Percentiles rank a stretch among this genome's conserved stretches.
These are phyloP conservation scores for Erpornis zantholeuca DNA, from an alignment of 2,113 vertebrate genomes.

Conservation along the genomic window DNA sequence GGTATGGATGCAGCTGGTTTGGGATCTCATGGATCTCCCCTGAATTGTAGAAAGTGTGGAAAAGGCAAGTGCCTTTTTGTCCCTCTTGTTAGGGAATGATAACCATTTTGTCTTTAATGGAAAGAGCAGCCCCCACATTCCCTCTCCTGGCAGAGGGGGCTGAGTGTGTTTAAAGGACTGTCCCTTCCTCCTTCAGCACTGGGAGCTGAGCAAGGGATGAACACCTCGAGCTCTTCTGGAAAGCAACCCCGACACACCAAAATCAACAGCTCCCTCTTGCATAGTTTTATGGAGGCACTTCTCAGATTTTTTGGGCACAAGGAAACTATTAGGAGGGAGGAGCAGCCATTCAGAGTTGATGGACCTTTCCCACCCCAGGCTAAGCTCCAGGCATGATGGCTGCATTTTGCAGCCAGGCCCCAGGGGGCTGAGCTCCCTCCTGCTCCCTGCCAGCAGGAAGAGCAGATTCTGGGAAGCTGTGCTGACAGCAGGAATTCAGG, in stretches of 20 bases:
- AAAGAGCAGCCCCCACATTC: not conserved
- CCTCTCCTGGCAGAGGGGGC: not conserved
- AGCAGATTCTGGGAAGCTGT: not conserved
- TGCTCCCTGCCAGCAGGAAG: not conserved
- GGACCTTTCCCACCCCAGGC: fast-evolving
- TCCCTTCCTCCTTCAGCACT: not conserved
- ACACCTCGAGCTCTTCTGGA: not conserved
- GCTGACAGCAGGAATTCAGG: not conserved
- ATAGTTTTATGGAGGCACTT: not conserved
- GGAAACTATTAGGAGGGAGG: not conserved
- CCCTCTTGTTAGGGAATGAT: not conserved
- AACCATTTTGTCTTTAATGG: not conserved
- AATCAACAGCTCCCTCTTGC: not conserved
- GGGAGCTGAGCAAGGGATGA: fast-evolving
- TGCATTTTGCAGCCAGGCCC: not conserved
- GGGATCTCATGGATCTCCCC: not conserved
- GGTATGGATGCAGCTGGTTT: not conserved
- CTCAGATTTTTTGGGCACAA: not conserved
- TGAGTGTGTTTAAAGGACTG: not conserved
- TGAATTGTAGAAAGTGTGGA: not conserved
- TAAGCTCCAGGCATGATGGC: fast-evolving
- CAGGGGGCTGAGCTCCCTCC: not conserved
- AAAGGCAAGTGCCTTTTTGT: not conserved
- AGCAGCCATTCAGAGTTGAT: not conserved
- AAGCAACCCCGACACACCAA: not conserved